Evolutionary conservation across 2,113 vertebrate species (phyloP).

Genomic region (Chrysemys picta): DNA sequence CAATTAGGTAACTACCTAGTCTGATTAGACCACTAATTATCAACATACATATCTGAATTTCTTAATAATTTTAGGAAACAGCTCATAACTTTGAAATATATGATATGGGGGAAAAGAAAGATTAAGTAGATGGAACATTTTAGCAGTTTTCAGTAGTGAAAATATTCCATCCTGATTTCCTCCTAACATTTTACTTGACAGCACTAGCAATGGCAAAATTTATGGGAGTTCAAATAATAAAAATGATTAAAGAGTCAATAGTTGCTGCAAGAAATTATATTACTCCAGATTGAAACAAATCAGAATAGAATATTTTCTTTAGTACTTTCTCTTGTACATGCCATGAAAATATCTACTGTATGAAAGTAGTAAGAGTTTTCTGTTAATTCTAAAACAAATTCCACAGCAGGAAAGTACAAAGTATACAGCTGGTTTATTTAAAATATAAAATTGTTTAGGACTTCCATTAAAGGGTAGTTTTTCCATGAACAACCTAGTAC

Average conservation of each 20-base stretch:
- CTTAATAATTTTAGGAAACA: background rate
- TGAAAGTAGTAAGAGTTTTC: accelerated
- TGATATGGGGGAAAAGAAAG: background rate
- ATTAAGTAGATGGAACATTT: background rate
- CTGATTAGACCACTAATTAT: background rate
- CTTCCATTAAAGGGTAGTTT: background rate
- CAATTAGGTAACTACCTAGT: background rate
- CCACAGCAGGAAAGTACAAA: background rate
- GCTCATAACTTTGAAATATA: background rate
- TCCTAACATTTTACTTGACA: background rate
- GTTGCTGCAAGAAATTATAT: background rate
- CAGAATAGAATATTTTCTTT: background rate
- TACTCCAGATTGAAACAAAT: background rate
- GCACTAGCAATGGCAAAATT: background rate
- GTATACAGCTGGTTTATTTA: background rate
- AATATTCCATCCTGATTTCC: background rate
- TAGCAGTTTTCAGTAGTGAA: background rate
- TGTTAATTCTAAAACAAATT: background rate
- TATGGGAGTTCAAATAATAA: background rate
- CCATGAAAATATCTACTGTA: background rate
- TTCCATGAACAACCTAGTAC: background rate
- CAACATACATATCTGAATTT: background rate
- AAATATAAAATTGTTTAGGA: background rate
- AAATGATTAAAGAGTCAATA: background rate
- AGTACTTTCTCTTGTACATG: background rate